These are phyloP conservation scores for Todiramphus chloris DNA, from an alignment of 2,113 vertebrate genomes.

Conservation along the genomic window DNA sequence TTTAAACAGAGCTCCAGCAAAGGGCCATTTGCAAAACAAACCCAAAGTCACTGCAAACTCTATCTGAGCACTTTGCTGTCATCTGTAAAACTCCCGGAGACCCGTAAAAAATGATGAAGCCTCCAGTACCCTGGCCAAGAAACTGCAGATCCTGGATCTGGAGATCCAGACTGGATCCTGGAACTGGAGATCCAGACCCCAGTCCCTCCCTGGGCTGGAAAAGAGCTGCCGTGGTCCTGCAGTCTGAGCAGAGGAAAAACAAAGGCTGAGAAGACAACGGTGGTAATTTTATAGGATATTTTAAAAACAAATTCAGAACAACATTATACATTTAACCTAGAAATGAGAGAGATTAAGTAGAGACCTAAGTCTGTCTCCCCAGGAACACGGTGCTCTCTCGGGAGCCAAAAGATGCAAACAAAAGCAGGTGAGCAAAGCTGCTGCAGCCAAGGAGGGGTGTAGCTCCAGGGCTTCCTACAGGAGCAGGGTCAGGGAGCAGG, in stretches of 20 bases:
- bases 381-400: neutral
- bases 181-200: neutral
- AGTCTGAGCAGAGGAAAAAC: neutral
- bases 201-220: neutral
- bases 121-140: neutral
- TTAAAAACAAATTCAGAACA: neutral
- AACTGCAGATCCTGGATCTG: too few species aligned
- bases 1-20: slow-evolving; percentile 4
- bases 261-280: neutral
- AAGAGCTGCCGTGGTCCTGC: neutral
- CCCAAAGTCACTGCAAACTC: neutral
- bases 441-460: neutral
- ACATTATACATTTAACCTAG: neutral
- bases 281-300: neutral
- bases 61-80: neutral
- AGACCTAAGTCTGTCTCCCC: neutral
- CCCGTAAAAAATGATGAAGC: neutral
- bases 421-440: neutral
- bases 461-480: neutral
- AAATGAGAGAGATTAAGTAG: neutral
- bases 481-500: neutral
- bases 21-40: slow-evolving; percentile 37
- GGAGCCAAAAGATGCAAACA: neutral
- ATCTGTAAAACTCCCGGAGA: neutral
- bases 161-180: neutral